Base-by-base conservation (phyloP, 2,797 vertebrate genomes). In the Picus viridis region DNA sequence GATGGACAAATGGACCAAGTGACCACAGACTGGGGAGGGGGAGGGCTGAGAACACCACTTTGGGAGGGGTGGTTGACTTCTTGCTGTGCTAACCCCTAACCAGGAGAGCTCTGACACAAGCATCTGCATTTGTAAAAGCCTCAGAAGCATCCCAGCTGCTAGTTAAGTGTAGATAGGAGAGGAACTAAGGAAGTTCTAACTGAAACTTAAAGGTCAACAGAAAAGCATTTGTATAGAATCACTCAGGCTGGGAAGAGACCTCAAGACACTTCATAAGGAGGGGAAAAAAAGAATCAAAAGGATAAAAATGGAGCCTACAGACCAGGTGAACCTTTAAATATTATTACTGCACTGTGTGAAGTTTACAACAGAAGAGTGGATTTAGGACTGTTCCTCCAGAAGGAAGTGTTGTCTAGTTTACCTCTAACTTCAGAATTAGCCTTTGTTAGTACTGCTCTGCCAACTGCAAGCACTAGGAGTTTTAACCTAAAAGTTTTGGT, bases 1-100 rank as follows among this genome's bases (percentile, higher is more conserved):
- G 90, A 94, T 74, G 70, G 88, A 95, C 91, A 96, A 95, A 96
- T 96, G 93, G 94, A 95, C 94, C 94, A 73, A 95, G 76, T 88
- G 94, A 96, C 94, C 91, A 70, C 89, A 82, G 74, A 91, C 68
- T 92, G 71, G 92, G 39, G 39, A 12, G 39, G 12, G 39, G 12
- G 39, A 12, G 95, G 95, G 86, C 78, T 54, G 54, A 93, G 93
- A 90, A 84, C 30, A 72, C 74, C 32, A 79, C 90, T 71, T 72
- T 43, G 74, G 1, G 86, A 84, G 53, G 56, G 15, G 86, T 88
- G 86, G 83, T 45, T 95, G 49, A 61, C 57, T 84, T 89, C 85
- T 88, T 45, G 14, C 53, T 67, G 68, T 69, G 84, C 64, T 91
- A 49, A 49, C 23, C 65, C 72, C 53, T 72, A 88, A 89, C 49